Percentiles rank a stretch among this genome's conserved stretches.
phyloP scores from a whole-genome alignment of 2,113 vertebrate species.

The Xenopus borealis region DNA sequence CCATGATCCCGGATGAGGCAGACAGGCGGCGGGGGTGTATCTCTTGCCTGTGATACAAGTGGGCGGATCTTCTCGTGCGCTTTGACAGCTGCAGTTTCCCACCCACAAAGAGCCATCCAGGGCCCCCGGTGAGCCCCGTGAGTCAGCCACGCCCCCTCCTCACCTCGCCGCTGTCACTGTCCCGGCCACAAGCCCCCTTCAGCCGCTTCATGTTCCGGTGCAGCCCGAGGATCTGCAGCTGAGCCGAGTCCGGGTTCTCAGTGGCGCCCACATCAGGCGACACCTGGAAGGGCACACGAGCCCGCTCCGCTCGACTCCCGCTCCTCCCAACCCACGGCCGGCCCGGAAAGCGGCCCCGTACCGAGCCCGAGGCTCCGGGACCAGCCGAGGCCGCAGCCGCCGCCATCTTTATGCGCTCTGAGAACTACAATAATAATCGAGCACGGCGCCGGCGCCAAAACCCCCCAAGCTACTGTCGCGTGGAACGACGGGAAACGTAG shows the following conservation, averaged over 20 bases:
- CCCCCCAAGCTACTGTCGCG: not conserved
- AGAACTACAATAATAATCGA: conserved; percentile 41
- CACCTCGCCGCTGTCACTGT: conserved; percentile 63
- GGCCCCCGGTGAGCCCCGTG: not conserved
- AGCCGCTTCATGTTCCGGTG: conserved; percentile 78
- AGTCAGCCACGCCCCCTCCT: conserved; percentile 36
- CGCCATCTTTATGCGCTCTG: conserved; percentile 79
- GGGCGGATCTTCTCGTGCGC: no score
- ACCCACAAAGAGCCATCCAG: not conserved
- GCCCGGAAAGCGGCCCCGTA: conserved; percentile 85
- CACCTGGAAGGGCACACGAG: conserved; percentile 72
- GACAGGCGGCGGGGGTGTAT: no score
- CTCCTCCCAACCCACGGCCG: conserved; percentile 80
- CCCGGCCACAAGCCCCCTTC: conserved; percentile 77
- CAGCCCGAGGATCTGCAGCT: conserved; percentile 78
- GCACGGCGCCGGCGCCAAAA: conserved; percentile 26
- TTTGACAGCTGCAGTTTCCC: no score
- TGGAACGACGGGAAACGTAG: conserved; percentile 19
- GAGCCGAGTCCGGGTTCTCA: conserved; percentile 50
- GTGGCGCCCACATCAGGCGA: not conserved
- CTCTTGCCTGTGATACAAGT: no score
- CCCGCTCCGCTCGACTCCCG: conserved; percentile 76
- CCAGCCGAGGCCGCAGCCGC: conserved; percentile 80
- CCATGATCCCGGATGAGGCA: no score
- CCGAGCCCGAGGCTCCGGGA: conserved; percentile 77